Conservation (phyloP, 2,113 vertebrate species). For the Pterophyllum scalare region DNA sequence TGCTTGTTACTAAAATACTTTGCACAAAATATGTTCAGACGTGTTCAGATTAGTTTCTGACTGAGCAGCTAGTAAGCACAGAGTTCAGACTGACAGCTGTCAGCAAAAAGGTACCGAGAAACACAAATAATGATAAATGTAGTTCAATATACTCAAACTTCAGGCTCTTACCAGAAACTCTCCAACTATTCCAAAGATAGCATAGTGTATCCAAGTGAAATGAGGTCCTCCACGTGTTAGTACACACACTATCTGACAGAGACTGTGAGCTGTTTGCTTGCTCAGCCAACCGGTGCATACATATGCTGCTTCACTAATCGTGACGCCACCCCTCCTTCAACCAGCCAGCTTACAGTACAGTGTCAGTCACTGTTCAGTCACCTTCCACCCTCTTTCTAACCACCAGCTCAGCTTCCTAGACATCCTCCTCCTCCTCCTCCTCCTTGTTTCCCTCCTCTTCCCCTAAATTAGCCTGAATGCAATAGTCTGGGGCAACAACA, state of each 20-base stretch:
- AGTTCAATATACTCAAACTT: neutral
- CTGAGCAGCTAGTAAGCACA: neutral
- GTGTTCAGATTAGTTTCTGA: constrained; percentile 4
- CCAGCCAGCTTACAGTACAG: constrained; percentile 48
- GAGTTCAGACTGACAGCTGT: neutral
- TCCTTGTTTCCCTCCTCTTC: constrained; percentile 72
- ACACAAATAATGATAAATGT: neutral
- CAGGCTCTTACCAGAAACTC: constrained; percentile 60
- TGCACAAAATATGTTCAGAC: neutral
- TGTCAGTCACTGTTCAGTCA: constrained; percentile 75
- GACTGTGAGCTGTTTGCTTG: neutral
- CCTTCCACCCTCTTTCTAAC: constrained; percentile 52
- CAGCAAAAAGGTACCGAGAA: neutral
- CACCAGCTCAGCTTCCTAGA: constrained; percentile 68
- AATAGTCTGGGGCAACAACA: constrained; percentile 70
- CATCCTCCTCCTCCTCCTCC: constrained; percentile 49
- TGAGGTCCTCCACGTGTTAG: constrained; percentile 47
- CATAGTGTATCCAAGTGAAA: constrained; percentile 57
- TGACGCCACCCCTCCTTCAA: constrained; percentile 54
- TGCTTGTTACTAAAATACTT: neutral
- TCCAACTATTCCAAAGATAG: constrained; percentile 55
- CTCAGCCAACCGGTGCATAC: constrained; percentile 36
- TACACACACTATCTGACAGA: constrained; percentile 25
- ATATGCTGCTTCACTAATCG: constrained; percentile 49
- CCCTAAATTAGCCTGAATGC: constrained; percentile 72